phyloP scores from a whole-genome alignment of 2,113 vertebrate genomes.

The Protobothrops mucrosquamatus region DNA sequence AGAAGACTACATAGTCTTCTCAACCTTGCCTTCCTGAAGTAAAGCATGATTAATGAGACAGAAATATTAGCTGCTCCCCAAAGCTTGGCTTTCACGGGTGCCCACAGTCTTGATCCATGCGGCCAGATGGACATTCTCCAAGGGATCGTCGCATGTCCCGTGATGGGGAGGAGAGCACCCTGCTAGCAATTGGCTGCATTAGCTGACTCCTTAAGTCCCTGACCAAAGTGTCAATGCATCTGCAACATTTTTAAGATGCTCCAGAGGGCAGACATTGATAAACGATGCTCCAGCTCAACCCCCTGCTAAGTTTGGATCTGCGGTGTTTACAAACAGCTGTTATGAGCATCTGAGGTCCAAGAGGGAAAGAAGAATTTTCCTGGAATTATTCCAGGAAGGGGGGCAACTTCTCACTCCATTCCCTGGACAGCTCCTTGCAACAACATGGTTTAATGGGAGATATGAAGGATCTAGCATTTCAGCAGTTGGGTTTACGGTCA shows the following conservation, averaged over 20 bases:
- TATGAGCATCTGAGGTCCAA: conserved; percentile 52
- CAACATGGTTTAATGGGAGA: conserved; percentile 21
- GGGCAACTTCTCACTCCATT: neutral
- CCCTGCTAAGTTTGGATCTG: conserved; percentile 50
- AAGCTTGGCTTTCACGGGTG: neutral
- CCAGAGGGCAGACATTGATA: conserved; percentile 45
- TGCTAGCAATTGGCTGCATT: conserved; percentile 25
- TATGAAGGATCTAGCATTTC: neutral
- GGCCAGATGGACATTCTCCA: neutral
- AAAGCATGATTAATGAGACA: neutral
- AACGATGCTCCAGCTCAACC: conserved; percentile 22
- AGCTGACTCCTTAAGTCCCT: conserved; percentile 12
- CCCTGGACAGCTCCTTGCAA: conserved; percentile 38
- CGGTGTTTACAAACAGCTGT: conserved; percentile 67
- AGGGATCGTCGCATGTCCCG: neutral
- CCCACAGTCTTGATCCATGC: conserved; percentile 1
- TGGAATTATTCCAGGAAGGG: conserved; percentile 59
- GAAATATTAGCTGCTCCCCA: neutral
- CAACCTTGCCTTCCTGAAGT: neutral
- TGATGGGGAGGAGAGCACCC: neutral
- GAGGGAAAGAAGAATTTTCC: conserved; percentile 9
- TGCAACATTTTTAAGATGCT: conserved; percentile 49
- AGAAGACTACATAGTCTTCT: neutral
- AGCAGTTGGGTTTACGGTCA: conserved; percentile 35
- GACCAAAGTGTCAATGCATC: conserved; percentile 28